Evolutionary conservation across 2,113 vertebrate genomes (phyloP).

Genomic region (Ciconia boyciana): DNA sequence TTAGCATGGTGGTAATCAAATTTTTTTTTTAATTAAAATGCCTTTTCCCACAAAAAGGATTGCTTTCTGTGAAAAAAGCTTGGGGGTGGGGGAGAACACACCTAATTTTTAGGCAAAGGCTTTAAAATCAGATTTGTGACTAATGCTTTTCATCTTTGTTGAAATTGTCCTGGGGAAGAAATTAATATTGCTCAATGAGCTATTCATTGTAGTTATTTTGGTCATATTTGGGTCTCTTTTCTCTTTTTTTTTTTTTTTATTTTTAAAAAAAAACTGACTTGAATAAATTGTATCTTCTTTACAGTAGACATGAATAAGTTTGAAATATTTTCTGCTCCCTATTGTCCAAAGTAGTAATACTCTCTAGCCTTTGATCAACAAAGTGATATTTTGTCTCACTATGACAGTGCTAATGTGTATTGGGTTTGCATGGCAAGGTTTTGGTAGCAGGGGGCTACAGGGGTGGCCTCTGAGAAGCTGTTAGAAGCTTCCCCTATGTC

Average conservation of each 20-base stretch:
- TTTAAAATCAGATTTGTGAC: not conserved
- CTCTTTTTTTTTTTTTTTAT: not conserved
- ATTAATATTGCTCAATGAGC: not conserved
- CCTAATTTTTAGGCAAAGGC: not conserved
- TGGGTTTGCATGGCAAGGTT: not conserved
- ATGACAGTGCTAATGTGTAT: not conserved
- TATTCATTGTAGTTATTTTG: not conserved
- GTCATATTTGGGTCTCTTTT: not conserved
- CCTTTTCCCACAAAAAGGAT: not conserved
- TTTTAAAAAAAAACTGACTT: not conserved
- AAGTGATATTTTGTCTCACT: not conserved
- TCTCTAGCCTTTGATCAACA: not conserved
- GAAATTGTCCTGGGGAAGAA: not conserved
- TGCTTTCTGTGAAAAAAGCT: not conserved
- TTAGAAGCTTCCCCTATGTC: not conserved
- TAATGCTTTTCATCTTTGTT: not conserved
- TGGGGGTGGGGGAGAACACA: no score
- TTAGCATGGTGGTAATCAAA: not conserved
- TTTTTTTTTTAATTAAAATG: not conserved
- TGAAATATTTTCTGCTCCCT: not conserved
- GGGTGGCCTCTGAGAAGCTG: not conserved
- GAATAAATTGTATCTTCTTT: not conserved
- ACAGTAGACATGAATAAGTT: not conserved
- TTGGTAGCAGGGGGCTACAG: not conserved
- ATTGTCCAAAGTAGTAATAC: not conserved